A percentile compares a stretch with the other conserved stretches of the same genome.
Evolutionary conservation across 1,140 invertebrate genomes (phyloP).

Genomic region (Sitodiplosis mosellana): DNA sequence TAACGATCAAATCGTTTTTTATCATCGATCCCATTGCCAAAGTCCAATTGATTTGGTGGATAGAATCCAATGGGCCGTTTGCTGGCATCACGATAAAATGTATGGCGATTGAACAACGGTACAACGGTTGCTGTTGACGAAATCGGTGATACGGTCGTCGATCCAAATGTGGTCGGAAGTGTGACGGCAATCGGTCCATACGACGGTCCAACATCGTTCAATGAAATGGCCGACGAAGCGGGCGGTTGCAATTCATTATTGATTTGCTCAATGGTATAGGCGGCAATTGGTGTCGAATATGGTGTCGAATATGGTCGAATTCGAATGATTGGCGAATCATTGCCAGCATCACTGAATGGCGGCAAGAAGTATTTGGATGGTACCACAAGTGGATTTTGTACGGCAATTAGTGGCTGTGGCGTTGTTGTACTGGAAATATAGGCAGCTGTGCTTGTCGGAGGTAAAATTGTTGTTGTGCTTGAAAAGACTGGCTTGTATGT

Average conservation of each 20-base stretch:
- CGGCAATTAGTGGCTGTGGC: neutral
- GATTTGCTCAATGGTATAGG: neutral
- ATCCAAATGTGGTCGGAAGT: neutral
- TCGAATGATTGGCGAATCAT: slow-evolving; percentile 13
- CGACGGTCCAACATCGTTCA: slow-evolving; percentile 6
- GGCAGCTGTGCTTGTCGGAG: neutral
- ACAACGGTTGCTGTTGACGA: neutral
- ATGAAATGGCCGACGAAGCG: slow-evolving; percentile 10
- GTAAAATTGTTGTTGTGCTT: neutral
- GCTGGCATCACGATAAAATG: neutral
- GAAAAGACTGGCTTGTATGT: neutral
- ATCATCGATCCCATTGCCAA: too few species aligned
- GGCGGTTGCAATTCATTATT: slow-evolving; percentile 7
- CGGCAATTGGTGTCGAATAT: slow-evolving; percentile 13
- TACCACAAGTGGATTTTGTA: neutral
- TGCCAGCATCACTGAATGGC: slow-evolving; percentile 6
- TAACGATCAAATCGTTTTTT: too few species aligned
- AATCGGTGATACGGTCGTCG: slow-evolving; percentile 3
- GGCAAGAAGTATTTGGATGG: neutral
- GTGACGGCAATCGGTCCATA: neutral
- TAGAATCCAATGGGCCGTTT: too few species aligned
- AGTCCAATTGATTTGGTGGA: too few species aligned
- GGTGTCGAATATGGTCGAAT: slow-evolving; percentile 15
- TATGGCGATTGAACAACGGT: neutral
- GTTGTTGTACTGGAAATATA: neutral